Percentiles rank a stretch among this genome's conserved stretches.
phyloP scores from a whole-genome alignment of 2,113 vertebrate species.

The Ptychochromis oligacanthus region DNA sequence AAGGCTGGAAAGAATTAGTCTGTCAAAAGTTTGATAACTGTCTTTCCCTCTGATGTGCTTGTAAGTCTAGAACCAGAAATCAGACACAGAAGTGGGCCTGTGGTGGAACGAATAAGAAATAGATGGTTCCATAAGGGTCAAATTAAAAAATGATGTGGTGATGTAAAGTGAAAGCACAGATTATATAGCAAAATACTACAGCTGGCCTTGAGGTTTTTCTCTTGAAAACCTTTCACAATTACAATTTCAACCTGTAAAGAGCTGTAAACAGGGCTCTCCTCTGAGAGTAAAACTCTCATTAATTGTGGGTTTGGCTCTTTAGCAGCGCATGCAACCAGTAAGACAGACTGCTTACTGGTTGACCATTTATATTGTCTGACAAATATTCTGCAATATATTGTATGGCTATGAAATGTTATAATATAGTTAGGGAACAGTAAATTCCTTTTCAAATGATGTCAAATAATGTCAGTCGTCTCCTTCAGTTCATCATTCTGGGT shows the following conservation, averaged over 20 bases:
- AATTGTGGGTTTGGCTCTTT: conserved; percentile 28
- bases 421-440: conserved; percentile 36
- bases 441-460: conserved; percentile 35
- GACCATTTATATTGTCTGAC: conserved; percentile 8
- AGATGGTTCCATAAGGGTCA: conserved; percentile 12
- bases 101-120: conserved; percentile 62
- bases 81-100: conserved; percentile 12
- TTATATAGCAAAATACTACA: neutral
- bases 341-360: conserved; percentile 1
- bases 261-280: conserved; percentile 21
- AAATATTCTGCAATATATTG: conserved; percentile 8
- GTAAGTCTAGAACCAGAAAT: conserved; percentile 44
- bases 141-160: conserved; percentile 33
- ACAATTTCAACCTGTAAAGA: conserved; percentile 24
- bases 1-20: conserved; percentile 70
- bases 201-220: conserved; percentile 14
- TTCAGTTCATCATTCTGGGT: conserved; percentile 55
- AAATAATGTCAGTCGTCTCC: conserved; percentile 54
- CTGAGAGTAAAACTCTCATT: conserved; percentile 29
- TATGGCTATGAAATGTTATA: conserved; percentile 8
- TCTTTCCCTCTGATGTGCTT: conserved; percentile 48
- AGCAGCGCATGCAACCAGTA: neutral
- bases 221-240: conserved; percentile 4
- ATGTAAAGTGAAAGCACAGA: conserved; percentile 1
- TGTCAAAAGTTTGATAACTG: conserved; percentile 59